A percentile compares a stretch with the other conserved stretches of the same genome.
Evolutionary conservation across 2,888 invertebrate species (phyloP).

Genomic region (Drosophila multiciliata): DNA sequence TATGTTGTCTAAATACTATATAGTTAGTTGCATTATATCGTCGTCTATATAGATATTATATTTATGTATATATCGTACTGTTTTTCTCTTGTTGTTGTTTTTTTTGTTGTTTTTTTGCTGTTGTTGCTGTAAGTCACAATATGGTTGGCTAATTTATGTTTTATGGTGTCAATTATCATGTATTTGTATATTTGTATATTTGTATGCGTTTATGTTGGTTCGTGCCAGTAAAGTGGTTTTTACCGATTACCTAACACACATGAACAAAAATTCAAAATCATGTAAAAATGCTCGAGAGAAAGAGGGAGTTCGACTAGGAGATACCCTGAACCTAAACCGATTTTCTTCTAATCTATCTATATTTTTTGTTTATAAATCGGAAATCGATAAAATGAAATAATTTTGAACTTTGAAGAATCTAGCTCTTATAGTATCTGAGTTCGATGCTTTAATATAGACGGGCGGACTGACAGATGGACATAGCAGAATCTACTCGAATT

Average conservation of each 20-base stretch:
- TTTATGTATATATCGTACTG: slow-evolving; percentile 28
- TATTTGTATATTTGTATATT: slow-evolving; percentile 33
- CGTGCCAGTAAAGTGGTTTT: slow-evolving; percentile 57
- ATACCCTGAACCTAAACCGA: neutral
- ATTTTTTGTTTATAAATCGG: neutral
- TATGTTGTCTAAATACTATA: slow-evolving; percentile 51
- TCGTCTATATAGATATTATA: slow-evolving; percentile 37
- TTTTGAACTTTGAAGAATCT: neutral
- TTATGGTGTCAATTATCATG: slow-evolving; percentile 48
- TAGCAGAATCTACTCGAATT: neutral
- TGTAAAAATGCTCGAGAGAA: neutral
- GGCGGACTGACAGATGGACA: neutral
- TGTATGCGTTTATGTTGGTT: slow-evolving; percentile 28
- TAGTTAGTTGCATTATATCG: slow-evolving; percentile 62
- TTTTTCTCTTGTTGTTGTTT: slow-evolving; percentile 32
- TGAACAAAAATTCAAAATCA: slow-evolving; percentile 4
- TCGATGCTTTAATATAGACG: neutral
- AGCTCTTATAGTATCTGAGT: neutral
- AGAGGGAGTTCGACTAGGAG: neutral
- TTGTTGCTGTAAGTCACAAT: slow-evolving; percentile 72
- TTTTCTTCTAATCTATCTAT: neutral
- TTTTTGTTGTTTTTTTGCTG: slow-evolving; percentile 41
- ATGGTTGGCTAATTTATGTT: slow-evolving; percentile 72
- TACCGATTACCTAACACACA: slow-evolving; percentile 34
- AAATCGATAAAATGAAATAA: neutral